Base-by-base conservation (phyloP, 2,888 invertebrate genomes). In the Drosophila acutilabella region DNA sequence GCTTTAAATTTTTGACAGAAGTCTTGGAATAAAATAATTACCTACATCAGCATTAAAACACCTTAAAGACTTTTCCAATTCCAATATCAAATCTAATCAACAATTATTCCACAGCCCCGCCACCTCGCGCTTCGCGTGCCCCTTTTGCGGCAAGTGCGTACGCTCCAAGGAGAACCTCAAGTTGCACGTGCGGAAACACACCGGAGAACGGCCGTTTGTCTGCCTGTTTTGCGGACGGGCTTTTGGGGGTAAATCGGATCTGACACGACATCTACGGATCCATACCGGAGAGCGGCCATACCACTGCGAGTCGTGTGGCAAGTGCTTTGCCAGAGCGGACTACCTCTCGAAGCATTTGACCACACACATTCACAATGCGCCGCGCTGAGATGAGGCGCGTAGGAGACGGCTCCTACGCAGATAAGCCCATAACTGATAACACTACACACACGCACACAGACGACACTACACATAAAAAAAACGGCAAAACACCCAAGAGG, bases 281-380 rank as follows among this genome's bases (percentile, higher is more conserved):
- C 97, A 97, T 92, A 97, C 97, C 11, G 97, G 97, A 41, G 97
- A 97, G 92, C 93, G 97, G 70, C 97, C 97, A 36, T 97, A 97
- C 92, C 97, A 97, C 92, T 97, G 97, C 93, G 97, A 97, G 92
- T 97, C 97, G 92, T 97, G 97, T 92, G 97, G 97, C 78, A 97
- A 97, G 93, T 97, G 97, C 92, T 97, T 97, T 93, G 97, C 97
- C 26, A 94, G 97, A 56, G 97, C 97, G 59, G 97, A 97, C 92
- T 97, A 97, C 90, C 94, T 97, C 64, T 97, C 97, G 88, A 97
- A 97, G 93, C 97, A 97, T 93, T 94, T 97, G 81, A 97, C 97
- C 74, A 97, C 97, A 36, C 97, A 97, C 93, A 96, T 97, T 85
- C 97, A 97, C 93, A 95, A 95, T 90, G 95, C 95, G 90, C 95